These are phyloP conservation scores for Ptychoptera contaminata DNA, from an alignment of 2,888 invertebrate species.

Conservation along the genomic window DNA sequence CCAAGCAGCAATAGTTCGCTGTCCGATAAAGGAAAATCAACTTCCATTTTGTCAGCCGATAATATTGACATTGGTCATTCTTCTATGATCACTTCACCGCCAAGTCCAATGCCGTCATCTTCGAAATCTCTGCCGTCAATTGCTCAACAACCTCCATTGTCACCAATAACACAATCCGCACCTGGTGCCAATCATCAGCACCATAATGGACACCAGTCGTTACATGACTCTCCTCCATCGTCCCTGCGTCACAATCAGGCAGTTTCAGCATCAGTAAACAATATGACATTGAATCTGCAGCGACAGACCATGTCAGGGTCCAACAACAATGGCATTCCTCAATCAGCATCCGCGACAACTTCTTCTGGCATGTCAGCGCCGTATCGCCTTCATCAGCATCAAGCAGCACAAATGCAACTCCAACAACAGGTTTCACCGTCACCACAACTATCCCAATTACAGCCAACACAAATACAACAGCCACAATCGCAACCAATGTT, in stretches of 20 bases:
- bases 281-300: background rate
- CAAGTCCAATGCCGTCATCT: constrained; percentile 3
- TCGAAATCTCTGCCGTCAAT: constrained; percentile 5
- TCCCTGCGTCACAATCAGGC: too few relatives aligned
- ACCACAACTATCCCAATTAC: constrained; percentile 5
- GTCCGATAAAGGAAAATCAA: background rate
- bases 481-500: constrained; percentile 2
- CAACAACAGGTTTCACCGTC: constrained; percentile 6
- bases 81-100: background rate
- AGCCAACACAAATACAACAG: constrained; percentile 5
- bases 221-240: too few relatives aligned
- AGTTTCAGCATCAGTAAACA: background rate
- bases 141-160: constrained; percentile 4
- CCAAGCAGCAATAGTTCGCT: background rate
- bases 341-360: constrained; percentile 5
- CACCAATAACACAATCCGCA: too few relatives aligned
- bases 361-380: constrained; percentile 7
- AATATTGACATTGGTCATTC: background rate
- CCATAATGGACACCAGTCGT: too few relatives aligned
- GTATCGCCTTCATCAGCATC: constrained; percentile 12
- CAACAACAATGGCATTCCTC: background rate
- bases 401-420: constrained; percentile 8
- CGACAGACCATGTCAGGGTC: background rate
- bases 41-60: background rate
- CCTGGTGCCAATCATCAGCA: too few relatives aligned